These are phyloP conservation scores for Paedocypris micromegethes DNA, from an alignment of 2,797 vertebrate species.

Conservation along the genomic window DNA sequence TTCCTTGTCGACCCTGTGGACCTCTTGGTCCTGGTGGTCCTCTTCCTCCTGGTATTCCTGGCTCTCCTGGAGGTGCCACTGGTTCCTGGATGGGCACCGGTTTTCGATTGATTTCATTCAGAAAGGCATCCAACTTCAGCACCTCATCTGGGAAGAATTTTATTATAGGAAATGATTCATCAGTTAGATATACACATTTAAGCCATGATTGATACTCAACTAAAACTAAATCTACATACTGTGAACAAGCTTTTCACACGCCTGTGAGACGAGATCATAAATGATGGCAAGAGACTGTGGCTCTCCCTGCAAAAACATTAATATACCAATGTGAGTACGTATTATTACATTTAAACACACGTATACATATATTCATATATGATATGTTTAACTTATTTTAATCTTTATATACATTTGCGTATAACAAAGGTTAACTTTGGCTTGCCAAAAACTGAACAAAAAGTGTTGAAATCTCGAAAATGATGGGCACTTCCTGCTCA, in stretches of 20 bases:
- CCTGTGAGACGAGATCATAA: constrained; percentile 87
- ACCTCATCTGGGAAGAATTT: constrained; percentile 65
- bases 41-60: constrained; percentile 66
- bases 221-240: constrained; percentile 64
- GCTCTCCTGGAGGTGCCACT: constrained; percentile 69
- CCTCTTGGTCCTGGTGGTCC: constrained; percentile 68
- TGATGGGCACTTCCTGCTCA: too few species aligned
- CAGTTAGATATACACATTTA: neutral
- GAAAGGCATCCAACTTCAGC: constrained; percentile 68
- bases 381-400: neutral
- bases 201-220: neutral
- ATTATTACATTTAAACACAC: too few species aligned
- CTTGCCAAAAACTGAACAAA: constrained; percentile 1
- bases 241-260: constrained; percentile 87
- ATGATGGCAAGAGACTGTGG: constrained; percentile 84
- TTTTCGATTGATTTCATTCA: constrained; percentile 70
- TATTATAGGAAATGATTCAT: neutral
- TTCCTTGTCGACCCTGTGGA: constrained; percentile 57
- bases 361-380: too few species aligned
- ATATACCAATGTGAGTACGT: constrained; percentile 8
- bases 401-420: neutral
- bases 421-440: neutral
- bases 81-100: constrained; percentile 71
- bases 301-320: constrained; percentile 74
- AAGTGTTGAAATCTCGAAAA: too few species aligned